phyloP scores from a whole-genome alignment of 2,797 vertebrate genomes.

The Bradypus variegatus region DNA sequence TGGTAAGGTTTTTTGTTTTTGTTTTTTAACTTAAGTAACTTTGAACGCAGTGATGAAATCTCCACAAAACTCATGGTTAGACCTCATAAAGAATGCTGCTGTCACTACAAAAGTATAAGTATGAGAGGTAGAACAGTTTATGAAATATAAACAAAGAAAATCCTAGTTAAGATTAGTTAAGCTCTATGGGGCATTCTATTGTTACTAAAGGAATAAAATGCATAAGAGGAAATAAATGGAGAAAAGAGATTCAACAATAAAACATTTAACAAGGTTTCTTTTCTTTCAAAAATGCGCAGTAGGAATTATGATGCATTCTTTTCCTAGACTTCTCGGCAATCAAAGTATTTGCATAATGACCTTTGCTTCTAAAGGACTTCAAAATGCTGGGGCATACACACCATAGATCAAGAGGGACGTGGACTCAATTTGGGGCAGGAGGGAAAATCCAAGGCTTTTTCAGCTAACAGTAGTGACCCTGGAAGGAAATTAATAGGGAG shows the following conservation, averaged over 20 bases:
- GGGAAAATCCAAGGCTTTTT: too few relatives aligned
- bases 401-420: too few relatives aligned
- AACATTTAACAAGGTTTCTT: slow-evolving; percentile 62
- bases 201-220: slow-evolving; percentile 64
- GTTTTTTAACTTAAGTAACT: too few relatives aligned
- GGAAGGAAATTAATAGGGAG: too few relatives aligned
- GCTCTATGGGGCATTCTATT: slow-evolving; percentile 64
- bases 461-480: too few relatives aligned
- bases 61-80: slow-evolving; percentile 52
- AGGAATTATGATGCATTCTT: slow-evolving; percentile 56
- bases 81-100: slow-evolving; percentile 58
- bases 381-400: slow-evolving; percentile 30
- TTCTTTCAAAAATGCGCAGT: slow-evolving; percentile 66
- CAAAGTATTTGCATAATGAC: slow-evolving; percentile 45
- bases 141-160: slow-evolving; percentile 49
- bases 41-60: too few relatives aligned
- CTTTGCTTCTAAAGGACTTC: slow-evolving; percentile 26
- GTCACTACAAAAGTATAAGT: slow-evolving; percentile 59
- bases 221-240: slow-evolving; percentile 42
- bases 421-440: too few relatives aligned
- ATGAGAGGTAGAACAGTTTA: slow-evolving; percentile 59
- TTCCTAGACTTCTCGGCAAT: slow-evolving; percentile 40
- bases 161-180: slow-evolving; percentile 71
- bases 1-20: too few relatives aligned
- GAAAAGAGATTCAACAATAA: slow-evolving; percentile 56